Evolutionary conservation across 2,797 vertebrate genomes (phyloP), one percentile per base, ranked within the genome.

Genomic region (Periparus ater): DNA sequence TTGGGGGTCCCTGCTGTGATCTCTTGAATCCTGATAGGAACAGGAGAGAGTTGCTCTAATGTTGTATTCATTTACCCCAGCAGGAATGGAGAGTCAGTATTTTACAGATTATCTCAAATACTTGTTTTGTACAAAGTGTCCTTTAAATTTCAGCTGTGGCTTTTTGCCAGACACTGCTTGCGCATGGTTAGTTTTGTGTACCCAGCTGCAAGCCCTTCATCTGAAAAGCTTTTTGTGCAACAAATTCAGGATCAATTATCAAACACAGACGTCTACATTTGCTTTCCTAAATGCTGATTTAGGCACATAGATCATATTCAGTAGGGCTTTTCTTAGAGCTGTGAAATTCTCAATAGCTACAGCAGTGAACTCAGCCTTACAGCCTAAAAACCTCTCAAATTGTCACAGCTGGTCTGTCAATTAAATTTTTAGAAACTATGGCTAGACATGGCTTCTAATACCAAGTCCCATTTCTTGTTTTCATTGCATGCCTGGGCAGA

Each of bases 151-250:
- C 76, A 79, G 19, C 55, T 21, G 22, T 70, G 87, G 89, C 85
- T 45, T 75, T 91, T 84, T 78, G 89, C 89, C 82, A 85, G 60
- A 65, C 68, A 40, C 63, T 45, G 66, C 70, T 93, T 47, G 32
- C 70, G 25, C 40, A 9, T 3, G 32, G 67, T 70, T 60, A 75
- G 51, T 75, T 93, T 45, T 82, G 71, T 96, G 86, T 94, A 91
- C 92, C 61, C 92, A 95, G 92, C 88, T 96, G 94, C 88, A 72
- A 13, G 29, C 51, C 32, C 55, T 81, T 73, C 60, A 36, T 34
- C 23, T 71, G 71, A 89, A 79, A 82, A 95, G 63, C 40, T 57
- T 86, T 92, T 86, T 86, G 45, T 76, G 82, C 82, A 66, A 81
- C 32, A 38, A 34, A 36, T 40, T 70, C 40, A 67, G 63, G 51